Conservation (phyloP, 2,113 vertebrate genomes). For the Microcebus ravelobensis region DNA sequence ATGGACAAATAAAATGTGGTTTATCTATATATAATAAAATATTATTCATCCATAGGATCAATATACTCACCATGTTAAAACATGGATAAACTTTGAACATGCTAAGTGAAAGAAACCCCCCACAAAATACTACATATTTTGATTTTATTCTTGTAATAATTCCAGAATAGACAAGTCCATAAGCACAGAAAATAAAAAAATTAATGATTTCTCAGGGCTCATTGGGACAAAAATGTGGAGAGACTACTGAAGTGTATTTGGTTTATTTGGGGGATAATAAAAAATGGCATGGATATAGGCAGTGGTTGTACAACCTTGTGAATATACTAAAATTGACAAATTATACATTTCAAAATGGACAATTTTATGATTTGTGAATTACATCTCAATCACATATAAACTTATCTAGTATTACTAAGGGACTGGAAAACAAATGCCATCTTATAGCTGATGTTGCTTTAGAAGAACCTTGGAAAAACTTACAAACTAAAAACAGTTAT, state of each 20-base stretch:
- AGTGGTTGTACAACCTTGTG: background rate
- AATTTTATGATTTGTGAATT: background rate
- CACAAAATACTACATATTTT: background rate
- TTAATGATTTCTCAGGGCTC: background rate
- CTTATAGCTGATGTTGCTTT: background rate
- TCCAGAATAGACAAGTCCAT: background rate
- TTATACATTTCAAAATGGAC: background rate
- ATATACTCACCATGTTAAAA: background rate
- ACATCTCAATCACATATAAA: background rate
- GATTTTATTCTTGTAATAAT: background rate
- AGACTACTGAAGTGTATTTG: too few species aligned
- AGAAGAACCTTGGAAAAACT: background rate
- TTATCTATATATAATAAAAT: background rate
- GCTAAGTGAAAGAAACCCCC: background rate
- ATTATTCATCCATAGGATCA: background rate
- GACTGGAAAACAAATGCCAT: background rate
- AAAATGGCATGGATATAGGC: background rate
- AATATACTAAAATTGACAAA: background rate
- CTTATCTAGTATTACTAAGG: background rate
- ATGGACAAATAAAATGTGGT: background rate
- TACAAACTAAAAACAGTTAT: background rate
- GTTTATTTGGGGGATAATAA: background rate
- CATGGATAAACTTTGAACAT: background rate
- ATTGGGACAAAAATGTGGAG: background rate
- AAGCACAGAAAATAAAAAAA: background rate